These are phyloP conservation scores for Aldabrachelys gigantea DNA, from an alignment of 2,113 vertebrate species.

Conservation along the genomic window DNA sequence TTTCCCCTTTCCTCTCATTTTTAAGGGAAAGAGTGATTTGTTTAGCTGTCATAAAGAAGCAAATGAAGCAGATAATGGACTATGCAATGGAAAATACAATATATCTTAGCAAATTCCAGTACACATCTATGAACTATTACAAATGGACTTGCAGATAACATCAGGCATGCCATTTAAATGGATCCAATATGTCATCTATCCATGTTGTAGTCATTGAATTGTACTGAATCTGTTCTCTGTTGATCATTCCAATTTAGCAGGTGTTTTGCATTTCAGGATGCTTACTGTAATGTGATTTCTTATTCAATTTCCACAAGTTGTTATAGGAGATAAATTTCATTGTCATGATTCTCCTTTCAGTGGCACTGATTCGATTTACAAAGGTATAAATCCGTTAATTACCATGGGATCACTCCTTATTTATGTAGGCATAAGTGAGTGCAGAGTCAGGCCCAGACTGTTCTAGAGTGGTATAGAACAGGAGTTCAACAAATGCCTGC, in stretches of 20 bases:
- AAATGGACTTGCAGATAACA: constrained; percentile 16
- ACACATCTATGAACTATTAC: constrained; percentile 62
- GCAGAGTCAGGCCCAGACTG: background rate
- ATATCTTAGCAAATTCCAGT: constrained; percentile 56
- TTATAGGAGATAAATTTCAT: background rate
- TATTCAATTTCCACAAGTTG: constrained; percentile 31
- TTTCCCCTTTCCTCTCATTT: background rate
- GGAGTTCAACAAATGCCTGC: background rate
- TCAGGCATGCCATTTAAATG: constrained; percentile 63
- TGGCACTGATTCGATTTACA: background rate
- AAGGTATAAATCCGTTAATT: background rate
- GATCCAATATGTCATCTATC: constrained; percentile 71
- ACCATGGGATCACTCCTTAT: background rate
- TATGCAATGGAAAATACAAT: constrained; percentile 23
- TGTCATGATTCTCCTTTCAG: background rate
- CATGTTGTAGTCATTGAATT: constrained; percentile 51
- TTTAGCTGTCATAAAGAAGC: constrained; percentile 68
- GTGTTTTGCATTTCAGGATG: constrained; percentile 39
- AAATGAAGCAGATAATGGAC: constrained; percentile 42
- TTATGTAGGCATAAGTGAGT: background rate
- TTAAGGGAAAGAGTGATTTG: constrained; percentile 65
- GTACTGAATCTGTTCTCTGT: constrained; percentile 41
- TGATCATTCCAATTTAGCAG: constrained; percentile 61
- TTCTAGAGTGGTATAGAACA: background rate
- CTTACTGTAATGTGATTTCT: constrained; percentile 30